Evolutionary conservation across 2,888 invertebrate genomes (phyloP).

Genomic region (Petrophora chlorosata): DNA sequence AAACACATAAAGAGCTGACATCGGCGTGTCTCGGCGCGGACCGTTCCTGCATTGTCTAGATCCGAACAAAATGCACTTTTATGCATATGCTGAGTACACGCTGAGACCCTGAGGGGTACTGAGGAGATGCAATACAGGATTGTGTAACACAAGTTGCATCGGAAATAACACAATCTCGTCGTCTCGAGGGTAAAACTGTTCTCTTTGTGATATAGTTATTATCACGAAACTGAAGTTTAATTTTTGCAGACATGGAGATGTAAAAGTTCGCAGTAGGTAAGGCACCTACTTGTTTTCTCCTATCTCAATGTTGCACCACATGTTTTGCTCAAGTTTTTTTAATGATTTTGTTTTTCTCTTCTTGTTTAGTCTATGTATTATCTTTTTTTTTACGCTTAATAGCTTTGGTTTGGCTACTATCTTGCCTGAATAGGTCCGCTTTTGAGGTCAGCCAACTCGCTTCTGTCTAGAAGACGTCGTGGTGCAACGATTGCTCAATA

Average conservation of each 20-base stretch:
- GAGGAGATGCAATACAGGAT: conserved; percentile 18
- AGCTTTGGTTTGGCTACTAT: too few relatives aligned
- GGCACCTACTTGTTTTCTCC: too few relatives aligned
- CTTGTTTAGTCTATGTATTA: too few relatives aligned
- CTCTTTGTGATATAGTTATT: neutral
- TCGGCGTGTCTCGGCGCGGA: conserved; percentile 6
- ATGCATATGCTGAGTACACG: conserved; percentile 32
- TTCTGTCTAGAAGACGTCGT: too few relatives aligned
- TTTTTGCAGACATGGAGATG: neutral
- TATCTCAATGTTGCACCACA: too few relatives aligned
- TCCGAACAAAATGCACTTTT: conserved; percentile 35
- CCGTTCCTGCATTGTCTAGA: conserved; percentile 29
- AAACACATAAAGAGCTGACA: conserved; percentile 18
- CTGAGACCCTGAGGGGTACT: conserved; percentile 25
- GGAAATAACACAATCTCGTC: conserved; percentile 16
- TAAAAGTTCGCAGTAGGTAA: neutral
- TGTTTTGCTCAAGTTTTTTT: too few relatives aligned
- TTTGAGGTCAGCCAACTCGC: too few relatives aligned
- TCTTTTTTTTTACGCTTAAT: too few relatives aligned
- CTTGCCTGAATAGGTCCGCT: too few relatives aligned
- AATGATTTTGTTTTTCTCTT: too few relatives aligned
- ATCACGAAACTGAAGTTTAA: neutral
- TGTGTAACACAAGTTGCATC: conserved; percentile 15
- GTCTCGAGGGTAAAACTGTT: neutral
- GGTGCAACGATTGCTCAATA: too few relatives aligned